Percentiles rank a stretch among this genome's conserved stretches.
Conservation (phyloP, 1,140 invertebrate species). For the Drosophila kohkoa region DNA sequence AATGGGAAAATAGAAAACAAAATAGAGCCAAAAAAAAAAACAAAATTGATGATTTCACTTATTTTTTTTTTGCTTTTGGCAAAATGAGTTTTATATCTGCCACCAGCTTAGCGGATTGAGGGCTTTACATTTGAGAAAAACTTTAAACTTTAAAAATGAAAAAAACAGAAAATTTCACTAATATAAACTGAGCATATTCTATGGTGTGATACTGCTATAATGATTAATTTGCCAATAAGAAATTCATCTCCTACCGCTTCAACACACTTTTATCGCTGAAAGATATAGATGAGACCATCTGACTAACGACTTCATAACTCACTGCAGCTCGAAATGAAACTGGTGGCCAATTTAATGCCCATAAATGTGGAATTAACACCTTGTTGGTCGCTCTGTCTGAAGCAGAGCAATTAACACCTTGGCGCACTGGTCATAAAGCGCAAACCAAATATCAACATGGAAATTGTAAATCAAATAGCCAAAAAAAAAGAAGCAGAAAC, state of each 20-base stretch:
- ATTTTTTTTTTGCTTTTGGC: slow-evolving; percentile 44
- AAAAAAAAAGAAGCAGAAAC: neutral
- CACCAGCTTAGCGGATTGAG: slow-evolving; percentile 3
- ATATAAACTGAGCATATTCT: slow-evolving; percentile 28
- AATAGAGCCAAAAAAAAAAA: slow-evolving; percentile 25
- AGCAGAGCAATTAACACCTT: slow-evolving; percentile 75
- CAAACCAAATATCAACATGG: slow-evolving; percentile 25
- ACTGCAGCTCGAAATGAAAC: slow-evolving; percentile 57
- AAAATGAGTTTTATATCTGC: slow-evolving; percentile 69
- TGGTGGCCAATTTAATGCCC: slow-evolving; percentile 78
- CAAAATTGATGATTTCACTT: slow-evolving; percentile 81
- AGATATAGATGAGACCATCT: slow-evolving; percentile 37
- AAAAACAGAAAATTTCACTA: slow-evolving; percentile 9
- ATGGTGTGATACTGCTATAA: neutral
- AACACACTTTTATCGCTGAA: slow-evolving; percentile 35
- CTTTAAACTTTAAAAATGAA: slow-evolving; percentile 45
- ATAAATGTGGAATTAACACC: slow-evolving; percentile 79
- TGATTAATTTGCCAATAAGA: slow-evolving; percentile 56
- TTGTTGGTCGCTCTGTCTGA: slow-evolving; percentile 52
- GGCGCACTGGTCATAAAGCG: slow-evolving; percentile 63
- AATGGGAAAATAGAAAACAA: slow-evolving; percentile 13
- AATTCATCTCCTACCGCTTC: neutral
- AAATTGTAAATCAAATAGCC: slow-evolving; percentile 44
- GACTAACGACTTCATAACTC: slow-evolving; percentile 73
- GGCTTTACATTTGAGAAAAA: slow-evolving; percentile 6